Evolutionary conservation across 2,888 invertebrate species (phyloP).

Genomic region (Drosophila sordidula): DNA sequence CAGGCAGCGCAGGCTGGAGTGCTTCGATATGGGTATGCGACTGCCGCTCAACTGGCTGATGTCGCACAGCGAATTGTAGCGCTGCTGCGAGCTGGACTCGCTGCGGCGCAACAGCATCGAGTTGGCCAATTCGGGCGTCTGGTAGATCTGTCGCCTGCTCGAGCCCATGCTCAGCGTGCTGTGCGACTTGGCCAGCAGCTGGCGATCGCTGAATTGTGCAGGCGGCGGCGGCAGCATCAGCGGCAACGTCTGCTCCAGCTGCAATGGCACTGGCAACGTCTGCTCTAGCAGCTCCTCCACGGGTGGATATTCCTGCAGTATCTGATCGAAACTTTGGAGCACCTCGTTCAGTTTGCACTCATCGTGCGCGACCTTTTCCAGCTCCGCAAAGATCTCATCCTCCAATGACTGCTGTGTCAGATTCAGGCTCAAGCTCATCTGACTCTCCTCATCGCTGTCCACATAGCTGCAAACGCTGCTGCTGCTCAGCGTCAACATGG

Average conservation of each 20-base stretch:
- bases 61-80: constrained; percentile 85
- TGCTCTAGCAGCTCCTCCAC: constrained; percentile 24
- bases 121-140: constrained; percentile 60
- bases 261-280: constrained; percentile 6
- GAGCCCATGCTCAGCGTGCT: constrained; percentile 88
- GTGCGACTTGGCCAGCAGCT: constrained; percentile 88
- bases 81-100: constrained; percentile 37
- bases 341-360: constrained; percentile 86
- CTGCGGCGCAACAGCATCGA: constrained; percentile 58
- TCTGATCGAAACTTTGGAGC: constrained; percentile 86
- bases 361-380: constrained; percentile 84
- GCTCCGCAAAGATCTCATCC: constrained; percentile 85
- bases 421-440: constrained; percentile 77
- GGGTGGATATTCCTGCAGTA: constrained; percentile 85
- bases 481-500: constrained; percentile 44
- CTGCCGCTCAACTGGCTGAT: constrained; percentile 85
- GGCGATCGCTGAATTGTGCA: constrained; percentile 46
- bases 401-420: constrained; percentile 83
- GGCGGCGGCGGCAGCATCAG: constrained; percentile 45
- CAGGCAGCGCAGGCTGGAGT: constrained; percentile 73
- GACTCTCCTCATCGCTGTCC: constrained; percentile 83
- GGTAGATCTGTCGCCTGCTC: constrained; percentile 59
- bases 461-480: constrained; percentile 66
- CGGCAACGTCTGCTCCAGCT: constrained; percentile 15
- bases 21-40: constrained; percentile 87